phyloP scores from a whole-genome alignment of 2,888 invertebrate genomes.

The Phytoseiulus persimilis region DNA sequence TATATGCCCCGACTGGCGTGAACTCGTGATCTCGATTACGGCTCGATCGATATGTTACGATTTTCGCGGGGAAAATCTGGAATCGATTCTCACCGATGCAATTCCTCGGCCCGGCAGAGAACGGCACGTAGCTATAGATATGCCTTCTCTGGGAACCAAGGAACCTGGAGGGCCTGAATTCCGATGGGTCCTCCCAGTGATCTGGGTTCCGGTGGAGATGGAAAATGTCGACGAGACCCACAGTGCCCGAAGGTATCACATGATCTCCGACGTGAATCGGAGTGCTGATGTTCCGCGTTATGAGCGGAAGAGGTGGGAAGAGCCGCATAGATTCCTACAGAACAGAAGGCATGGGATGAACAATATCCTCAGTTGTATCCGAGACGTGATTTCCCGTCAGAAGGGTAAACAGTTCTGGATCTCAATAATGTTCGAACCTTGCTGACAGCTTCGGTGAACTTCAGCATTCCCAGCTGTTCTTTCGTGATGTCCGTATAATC shows the following conservation, averaged over 20 bases:
- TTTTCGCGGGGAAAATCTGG: too few relatives aligned
- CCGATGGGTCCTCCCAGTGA: not conserved
- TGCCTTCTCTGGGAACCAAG: not conserved
- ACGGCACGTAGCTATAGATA: slow-evolving; percentile 10
- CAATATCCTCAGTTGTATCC: too few relatives aligned
- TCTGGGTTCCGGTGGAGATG: slow-evolving; percentile 19
- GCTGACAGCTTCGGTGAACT: slow-evolving; percentile 6
- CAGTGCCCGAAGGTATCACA: slow-evolving; percentile 1
- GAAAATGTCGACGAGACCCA: not conserved
- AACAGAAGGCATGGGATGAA: too few relatives aligned
- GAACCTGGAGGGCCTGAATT: not conserved
- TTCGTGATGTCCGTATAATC: not conserved
- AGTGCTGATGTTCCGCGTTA: not conserved
- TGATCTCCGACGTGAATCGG: not conserved
- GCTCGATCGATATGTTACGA: too few relatives aligned
- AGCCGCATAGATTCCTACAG: not conserved
- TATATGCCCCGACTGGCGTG: too few relatives aligned
- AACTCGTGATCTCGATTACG: too few relatives aligned
- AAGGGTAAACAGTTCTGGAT: too few relatives aligned
- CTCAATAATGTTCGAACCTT: not conserved
- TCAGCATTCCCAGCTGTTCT: slow-evolving; percentile 19
- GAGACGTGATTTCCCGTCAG: too few relatives aligned
- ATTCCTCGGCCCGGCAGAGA: slow-evolving; percentile 17
- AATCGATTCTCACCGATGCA: slow-evolving; percentile 19
- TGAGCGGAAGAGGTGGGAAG: not conserved